Percentiles rank a stretch among this genome's conserved stretches.
Evolutionary conservation across 2,113 vertebrate species (phyloP).

Genomic region (Mirounga angustirostris): DNA sequence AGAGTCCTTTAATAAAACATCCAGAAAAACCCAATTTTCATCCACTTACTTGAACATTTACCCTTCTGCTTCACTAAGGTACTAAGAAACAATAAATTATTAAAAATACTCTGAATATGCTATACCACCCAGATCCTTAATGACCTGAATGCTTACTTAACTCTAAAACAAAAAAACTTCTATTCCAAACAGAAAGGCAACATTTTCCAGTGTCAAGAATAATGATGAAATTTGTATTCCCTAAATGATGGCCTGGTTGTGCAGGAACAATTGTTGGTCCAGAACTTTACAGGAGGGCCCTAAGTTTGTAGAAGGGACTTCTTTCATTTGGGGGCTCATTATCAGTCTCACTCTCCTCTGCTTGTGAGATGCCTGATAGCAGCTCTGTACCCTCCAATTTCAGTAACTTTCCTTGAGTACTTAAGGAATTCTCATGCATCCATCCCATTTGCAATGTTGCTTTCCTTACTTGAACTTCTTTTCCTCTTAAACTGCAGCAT

Average conservation of each 20-base stretch:
- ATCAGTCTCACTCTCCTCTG: not conserved
- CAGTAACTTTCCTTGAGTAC: not conserved
- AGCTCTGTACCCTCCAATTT: not conserved
- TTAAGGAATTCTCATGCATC: not conserved
- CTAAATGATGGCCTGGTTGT: not conserved
- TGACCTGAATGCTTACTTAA: not conserved
- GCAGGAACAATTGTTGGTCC: not conserved
- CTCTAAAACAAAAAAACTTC: not conserved
- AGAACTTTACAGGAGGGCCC: not conserved
- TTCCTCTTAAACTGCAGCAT: not conserved
- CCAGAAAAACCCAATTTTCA: not conserved
- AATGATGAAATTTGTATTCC: not conserved
- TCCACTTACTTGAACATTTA: not conserved
- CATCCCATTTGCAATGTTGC: not conserved
- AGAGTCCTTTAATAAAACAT: not conserved
- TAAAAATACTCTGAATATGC: not conserved
- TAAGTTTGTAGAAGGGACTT: not conserved
- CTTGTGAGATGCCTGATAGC: not conserved
- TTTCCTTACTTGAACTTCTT: not conserved
- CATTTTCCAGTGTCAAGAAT: not conserved
- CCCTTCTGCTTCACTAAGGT: not conserved
- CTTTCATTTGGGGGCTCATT: not conserved
- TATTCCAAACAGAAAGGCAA: conserved; percentile 1
- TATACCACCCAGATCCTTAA: not conserved
- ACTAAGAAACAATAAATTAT: not conserved